These are phyloP conservation scores for Drosophila infuscata DNA, from an alignment of 2,888 invertebrate genomes.

Conservation along the genomic window DNA sequence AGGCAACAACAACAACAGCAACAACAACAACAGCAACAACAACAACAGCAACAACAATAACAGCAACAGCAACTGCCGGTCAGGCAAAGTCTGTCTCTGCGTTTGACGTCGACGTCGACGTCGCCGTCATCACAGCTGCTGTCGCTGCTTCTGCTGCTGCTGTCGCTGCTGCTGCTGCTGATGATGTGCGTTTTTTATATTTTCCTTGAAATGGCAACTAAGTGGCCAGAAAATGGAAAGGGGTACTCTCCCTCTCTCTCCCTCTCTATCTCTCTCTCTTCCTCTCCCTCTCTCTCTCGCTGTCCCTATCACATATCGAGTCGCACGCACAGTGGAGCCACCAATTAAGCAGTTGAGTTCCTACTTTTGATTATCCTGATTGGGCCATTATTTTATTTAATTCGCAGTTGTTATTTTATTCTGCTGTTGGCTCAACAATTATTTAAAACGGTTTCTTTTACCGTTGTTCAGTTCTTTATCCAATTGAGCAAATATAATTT, in stretches of 20 bases:
- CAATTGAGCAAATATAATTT: neutral
- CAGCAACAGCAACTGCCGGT: slow-evolving; percentile 40
- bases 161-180: slow-evolving; percentile 25
- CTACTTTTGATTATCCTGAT: neutral
- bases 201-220: slow-evolving; percentile 52
- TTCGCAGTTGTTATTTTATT: neutral
- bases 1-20: slow-evolving; percentile 40
- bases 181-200: slow-evolving; percentile 59
- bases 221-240: slow-evolving; percentile 16
- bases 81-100: slow-evolving; percentile 49
- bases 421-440: neutral
- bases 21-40: slow-evolving; percentile 19
- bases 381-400: neutral
- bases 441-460: neutral
- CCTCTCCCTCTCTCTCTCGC: neutral
- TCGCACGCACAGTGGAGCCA: slow-evolving; percentile 51
- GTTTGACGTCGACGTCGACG: slow-evolving; percentile 47
- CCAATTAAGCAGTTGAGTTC: slow-evolving; percentile 3
- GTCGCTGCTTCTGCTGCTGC: neutral
- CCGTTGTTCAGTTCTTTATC: no score
- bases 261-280: neutral
- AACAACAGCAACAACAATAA: slow-evolving; percentile 18
- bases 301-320: slow-evolving; percentile 39
- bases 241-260: neutral
- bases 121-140: neutral